Base-by-base conservation (phyloP, 1,140 invertebrate species). In the Papilio machaon region DNA sequence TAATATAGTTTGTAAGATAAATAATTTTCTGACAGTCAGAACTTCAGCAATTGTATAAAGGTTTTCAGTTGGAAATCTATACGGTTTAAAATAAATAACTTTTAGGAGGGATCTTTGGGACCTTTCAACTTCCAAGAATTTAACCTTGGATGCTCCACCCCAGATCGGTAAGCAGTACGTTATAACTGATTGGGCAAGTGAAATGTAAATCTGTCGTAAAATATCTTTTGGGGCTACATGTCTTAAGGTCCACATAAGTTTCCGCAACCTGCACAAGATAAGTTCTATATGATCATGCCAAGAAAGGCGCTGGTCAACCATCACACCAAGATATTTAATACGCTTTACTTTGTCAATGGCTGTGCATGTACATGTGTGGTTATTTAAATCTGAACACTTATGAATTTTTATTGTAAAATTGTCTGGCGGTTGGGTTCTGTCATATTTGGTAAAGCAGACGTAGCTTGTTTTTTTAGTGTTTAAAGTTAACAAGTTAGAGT, bases 81-180 rank as follows among this genome's bases (percentile, higher is more conserved):
- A 80, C 15, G 80, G 75, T 81, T 81, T 81, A 73, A n/a, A 52
- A 5, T 58, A 43, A 23, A 77, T 81, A 70, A 81, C 75, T 43
- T 78, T 81, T 15, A 81, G 15, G 23, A 77, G 38, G 8, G 74
- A 64, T 64, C 80, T 76, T 75, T 30, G 23, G 23, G 23, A 30
- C 23, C 23, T 30, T 30, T 30, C 23, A 30, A 30, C 23, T 30
- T 30, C 60, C n/a, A 81, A 13, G n/a, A 81, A 58, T 73, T 81
- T 58, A 4, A 52, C 73, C 73, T 81, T 81, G 11, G 60, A 54
- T n/a, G 74, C 46, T 19, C 74, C 74, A 58, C 64, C 80, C 80
- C 80, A 81, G 1, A 78, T 49, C 3, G 80, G 47, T n/a, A 78
- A 23, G 47, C 75, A 81, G 46, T 81, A 81, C 2, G 15, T 73